Conservation (phyloP, 2,888 invertebrate genomes). For the Mythimna impura region DNA sequence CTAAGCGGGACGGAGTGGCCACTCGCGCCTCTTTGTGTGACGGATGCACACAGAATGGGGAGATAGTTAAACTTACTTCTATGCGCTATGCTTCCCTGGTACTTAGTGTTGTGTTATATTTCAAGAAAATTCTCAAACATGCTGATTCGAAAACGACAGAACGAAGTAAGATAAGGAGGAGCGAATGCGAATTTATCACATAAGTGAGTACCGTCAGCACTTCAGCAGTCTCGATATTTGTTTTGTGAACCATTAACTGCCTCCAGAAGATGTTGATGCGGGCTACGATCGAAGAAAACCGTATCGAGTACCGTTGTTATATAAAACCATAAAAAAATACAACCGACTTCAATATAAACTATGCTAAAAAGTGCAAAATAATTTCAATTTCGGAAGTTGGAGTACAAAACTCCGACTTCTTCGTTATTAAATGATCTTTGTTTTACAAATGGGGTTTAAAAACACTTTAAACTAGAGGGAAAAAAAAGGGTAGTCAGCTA, state of each 20-base stretch:
- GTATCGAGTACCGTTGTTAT: neutral
- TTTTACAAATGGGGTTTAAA: too few species aligned
- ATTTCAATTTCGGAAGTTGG: too few species aligned
- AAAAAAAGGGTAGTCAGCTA: too few species aligned
- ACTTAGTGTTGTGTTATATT: neutral
- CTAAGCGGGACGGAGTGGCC: constrained; percentile 40
- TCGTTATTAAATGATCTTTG: too few species aligned
- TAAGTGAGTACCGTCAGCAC: too few species aligned
- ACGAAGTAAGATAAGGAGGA: neutral
- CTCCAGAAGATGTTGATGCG: neutral
- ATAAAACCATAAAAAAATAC: too few species aligned
- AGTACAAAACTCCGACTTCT: too few species aligned
- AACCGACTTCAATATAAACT: too few species aligned
- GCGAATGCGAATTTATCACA: neutral
- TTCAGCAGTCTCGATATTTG: neutral
- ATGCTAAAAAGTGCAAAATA: too few species aligned
- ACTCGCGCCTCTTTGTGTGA: constrained; percentile 25
- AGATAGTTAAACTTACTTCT: constrained; percentile 10
- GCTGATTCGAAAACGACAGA: neutral
- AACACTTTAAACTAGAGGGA: too few species aligned
- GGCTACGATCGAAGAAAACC: neutral
- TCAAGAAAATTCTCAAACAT: neutral
- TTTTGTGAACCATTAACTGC: neutral
- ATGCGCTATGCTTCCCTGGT: neutral
- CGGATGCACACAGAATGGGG: constrained; percentile 22